Base-by-base conservation (phyloP, 2,888 invertebrate species). In the Hypena proboscidalis region DNA sequence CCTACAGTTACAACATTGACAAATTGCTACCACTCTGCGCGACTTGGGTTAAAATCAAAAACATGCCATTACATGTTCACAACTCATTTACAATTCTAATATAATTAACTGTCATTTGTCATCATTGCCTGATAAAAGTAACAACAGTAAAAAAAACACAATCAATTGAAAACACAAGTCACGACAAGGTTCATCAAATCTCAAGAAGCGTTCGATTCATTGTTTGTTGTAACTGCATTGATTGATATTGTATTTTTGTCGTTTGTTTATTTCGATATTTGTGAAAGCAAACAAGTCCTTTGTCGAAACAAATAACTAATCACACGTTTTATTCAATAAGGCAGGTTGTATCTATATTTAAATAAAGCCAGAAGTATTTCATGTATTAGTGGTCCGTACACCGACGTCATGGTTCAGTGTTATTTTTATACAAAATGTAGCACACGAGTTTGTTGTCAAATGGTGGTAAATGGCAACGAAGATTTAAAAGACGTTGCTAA, bases 121-220 rank as follows among this genome's bases (percentile, higher is more conserved):
- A 29, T 27, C 27, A 26, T 32, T 17, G 17, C 7, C 8, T 23
- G 23, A 50, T 33, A 39, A 57, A 60, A 60, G 45, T 41, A 51
- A 58, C 37, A 46, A 10, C 32, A 13, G 8, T 31, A 10, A 37
- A 38, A 17, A 38, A 60, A 51, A 55, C 43, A 51, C 47, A 52
- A 57, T 57, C 38, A 48, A 53, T 44, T 35, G 34, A 44, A 57
- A 45, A 37, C 19, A 62, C 48, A 42, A 58, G 58, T 58, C 62
- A 58, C 42, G 58, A 48, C 29, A 40, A 35, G 49, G 44, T 62
- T 58, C 52, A 39, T 43, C 36, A 52, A 43, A 52, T 47, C 34
- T 22, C 34, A 56, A 52, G 36, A 36, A 47, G 22, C 39, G 50
- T 42, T 37, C 37, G 25, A 39, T 41, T 33, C 38, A 59, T 33